Percentiles rank a stretch among this genome's conserved stretches.
phyloP scores from a whole-genome alignment of 1,140 invertebrate species.

The Piezodorus guildinii region DNA sequence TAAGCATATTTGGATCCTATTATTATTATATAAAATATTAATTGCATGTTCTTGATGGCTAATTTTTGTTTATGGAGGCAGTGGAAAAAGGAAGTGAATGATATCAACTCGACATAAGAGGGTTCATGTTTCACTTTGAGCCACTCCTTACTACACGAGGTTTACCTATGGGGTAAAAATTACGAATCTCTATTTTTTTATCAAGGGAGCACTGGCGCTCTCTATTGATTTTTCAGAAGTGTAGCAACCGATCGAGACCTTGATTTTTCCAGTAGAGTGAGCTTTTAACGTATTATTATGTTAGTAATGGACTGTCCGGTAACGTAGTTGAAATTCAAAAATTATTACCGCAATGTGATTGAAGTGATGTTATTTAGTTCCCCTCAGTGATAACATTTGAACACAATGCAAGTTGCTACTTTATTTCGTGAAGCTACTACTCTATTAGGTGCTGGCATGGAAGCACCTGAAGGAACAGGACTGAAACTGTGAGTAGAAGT shows the following conservation, averaged over 20 bases:
- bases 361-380: constrained; percentile 11
- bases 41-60: too few species aligned
- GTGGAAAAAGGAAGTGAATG: too few species aligned
- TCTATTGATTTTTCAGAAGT: constrained; percentile 29
- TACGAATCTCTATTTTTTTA: constrained; percentile 23
- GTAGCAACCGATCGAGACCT: constrained; percentile 27
- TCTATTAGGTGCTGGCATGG: constrained; percentile 47
- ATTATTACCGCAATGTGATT: constrained; percentile 1
- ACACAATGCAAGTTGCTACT: constrained; percentile 53
- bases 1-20: too few species aligned
- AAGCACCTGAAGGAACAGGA: constrained; percentile 28
- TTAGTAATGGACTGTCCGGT: constrained; percentile 8
- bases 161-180: neutral
- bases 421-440: constrained; percentile 54
- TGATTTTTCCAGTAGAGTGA: constrained; percentile 28
- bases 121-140: too few species aligned
- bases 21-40: too few species aligned
- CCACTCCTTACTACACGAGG: too few species aligned
- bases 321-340: too few species aligned
- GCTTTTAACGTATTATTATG: constrained; percentile 24
- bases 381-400: constrained; percentile 15
- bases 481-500: constrained; percentile 29
- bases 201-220: constrained; percentile 27
- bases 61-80: too few species aligned
- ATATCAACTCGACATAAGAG: too few species aligned